phyloP scores from a whole-genome alignment of 2,113 vertebrate species.

The Dromaius novaehollandiae region DNA sequence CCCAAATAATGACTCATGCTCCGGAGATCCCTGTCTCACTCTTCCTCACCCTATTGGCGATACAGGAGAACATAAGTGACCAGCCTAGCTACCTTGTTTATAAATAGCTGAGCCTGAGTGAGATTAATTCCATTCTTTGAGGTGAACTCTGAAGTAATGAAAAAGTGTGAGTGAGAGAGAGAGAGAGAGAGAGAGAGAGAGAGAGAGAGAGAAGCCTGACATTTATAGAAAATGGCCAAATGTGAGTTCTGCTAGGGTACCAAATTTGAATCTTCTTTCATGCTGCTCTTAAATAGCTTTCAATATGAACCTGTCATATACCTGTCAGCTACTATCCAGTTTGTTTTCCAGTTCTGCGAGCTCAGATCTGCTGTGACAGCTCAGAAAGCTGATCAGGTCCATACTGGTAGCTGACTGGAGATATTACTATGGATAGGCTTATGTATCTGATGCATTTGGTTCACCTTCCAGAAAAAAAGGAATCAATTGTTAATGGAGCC shows the following conservation, averaged over 20 bases:
- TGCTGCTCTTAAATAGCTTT: not conserved
- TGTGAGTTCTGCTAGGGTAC: not conserved
- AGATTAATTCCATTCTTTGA: not conserved
- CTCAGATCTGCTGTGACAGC: not conserved
- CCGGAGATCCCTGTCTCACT: not conserved
- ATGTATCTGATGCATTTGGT: not conserved
- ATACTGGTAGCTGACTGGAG: not conserved
- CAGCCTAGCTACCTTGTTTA: not conserved
- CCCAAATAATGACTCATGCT: not conserved
- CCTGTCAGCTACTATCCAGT: not conserved
- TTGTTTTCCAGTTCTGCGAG: not conserved
- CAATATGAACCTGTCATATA: not conserved
- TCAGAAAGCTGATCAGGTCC: not conserved
- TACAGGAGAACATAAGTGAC: not conserved
- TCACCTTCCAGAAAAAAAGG: not conserved
- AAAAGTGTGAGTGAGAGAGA: not conserved
- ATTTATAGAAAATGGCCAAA: not conserved
- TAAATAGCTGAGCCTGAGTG: not conserved
- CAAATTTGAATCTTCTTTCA: not conserved
- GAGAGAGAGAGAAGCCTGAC: not conserved
- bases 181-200: not conserved
- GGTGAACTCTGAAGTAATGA: not conserved
- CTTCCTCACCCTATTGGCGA: not conserved
- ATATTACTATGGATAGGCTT: not conserved
- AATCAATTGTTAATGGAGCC: accelerated